Percentiles rank a stretch among this genome's conserved stretches.
Evolutionary conservation across 2,797 vertebrate genomes (phyloP).

Genomic region (Sebastes hubbsi): DNA sequence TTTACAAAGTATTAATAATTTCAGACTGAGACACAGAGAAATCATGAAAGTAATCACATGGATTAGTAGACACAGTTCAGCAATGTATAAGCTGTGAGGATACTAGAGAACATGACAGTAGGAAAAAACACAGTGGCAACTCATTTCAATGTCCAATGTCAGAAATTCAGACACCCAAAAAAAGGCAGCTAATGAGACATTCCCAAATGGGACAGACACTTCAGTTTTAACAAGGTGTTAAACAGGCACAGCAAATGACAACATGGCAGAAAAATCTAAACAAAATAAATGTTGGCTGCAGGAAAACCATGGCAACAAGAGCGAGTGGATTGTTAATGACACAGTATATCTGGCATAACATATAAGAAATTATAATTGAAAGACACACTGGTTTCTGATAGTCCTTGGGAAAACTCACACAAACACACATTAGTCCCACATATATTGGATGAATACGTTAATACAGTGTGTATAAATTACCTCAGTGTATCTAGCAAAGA

Average conservation of each 20-base stretch:
- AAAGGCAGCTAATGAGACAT: conserved; percentile 37
- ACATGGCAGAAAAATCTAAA: conserved; percentile 11
- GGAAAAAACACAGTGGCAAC: not conserved
- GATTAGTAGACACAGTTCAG: not conserved
- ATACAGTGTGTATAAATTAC: conserved; percentile 22
- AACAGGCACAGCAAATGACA: conserved; percentile 41
- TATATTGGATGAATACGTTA: conserved; percentile 13
- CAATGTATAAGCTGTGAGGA: not conserved
- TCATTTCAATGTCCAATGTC: conserved; percentile 5
- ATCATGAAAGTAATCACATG: not conserved
- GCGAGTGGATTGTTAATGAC: conserved; percentile 10
- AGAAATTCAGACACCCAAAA: conserved; percentile 4
- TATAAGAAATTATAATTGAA: not conserved
- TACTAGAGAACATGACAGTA: not conserved
- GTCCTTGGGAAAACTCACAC: not conserved
- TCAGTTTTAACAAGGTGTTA: conserved; percentile 7
- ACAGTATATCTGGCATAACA: not conserved
- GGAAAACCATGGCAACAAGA: conserved; percentile 30
- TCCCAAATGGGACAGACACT: conserved; percentile 17
- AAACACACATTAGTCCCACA: conserved; percentile 15
- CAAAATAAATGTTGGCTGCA: not conserved
- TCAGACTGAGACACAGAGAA: not conserved
- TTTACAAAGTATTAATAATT: not conserved
- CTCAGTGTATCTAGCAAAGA: conserved; percentile 22
- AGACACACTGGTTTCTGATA: conserved; percentile 4